Evolutionary conservation across 1,140 invertebrate species (phyloP), one percentile per base, ranked within the genome.

Genomic region (Brachionus koreanus): DNA sequence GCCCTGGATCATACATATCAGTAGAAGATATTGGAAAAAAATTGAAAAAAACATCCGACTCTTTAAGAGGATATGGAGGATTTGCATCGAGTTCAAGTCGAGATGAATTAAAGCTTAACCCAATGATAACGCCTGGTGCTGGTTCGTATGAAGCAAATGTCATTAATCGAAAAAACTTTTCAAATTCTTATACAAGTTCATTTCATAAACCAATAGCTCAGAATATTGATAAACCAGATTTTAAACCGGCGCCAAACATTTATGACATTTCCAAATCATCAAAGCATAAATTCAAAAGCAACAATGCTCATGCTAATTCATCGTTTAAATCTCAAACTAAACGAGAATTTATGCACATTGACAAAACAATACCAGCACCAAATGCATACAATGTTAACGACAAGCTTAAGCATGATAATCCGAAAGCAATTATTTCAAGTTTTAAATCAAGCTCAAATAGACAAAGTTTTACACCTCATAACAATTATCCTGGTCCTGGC

Each of bases 161-260:
- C 19, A 43, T 35, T 12, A 57, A 23, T 16, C 19, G 49, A 29
- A 57, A 79, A 43, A 29, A 79, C 57, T 79, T 79, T 65, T 61
- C 49, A 5, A 46, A 35, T 35, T 67, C 35, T 13, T 33, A 67
- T 52, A 33, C 79, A n/a, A 82, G 79, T 37, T 35, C 39, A 13
- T 82, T 82, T 82, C 79, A 82, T 10, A 82, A 43, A 19, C 79
- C 79, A 13, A 82, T 82, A 19, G 79, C 79, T 46, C 12, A 82
- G 25, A 65, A 65, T 42, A 12, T 65, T 9, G 37, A 65, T 3
- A 65, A 65, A 37, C 29, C n/a, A 10, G 33, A 23, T 42, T 29
- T 1, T 16, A 16, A 23, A 19, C 79, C 79, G 37, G 79, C 79
- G 42, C 79, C 79, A 0, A 82, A 82, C 42, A 16, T 19, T 25